Base-by-base conservation (phyloP, 2,888 invertebrate species). In the Cyclophora albipunctata region DNA sequence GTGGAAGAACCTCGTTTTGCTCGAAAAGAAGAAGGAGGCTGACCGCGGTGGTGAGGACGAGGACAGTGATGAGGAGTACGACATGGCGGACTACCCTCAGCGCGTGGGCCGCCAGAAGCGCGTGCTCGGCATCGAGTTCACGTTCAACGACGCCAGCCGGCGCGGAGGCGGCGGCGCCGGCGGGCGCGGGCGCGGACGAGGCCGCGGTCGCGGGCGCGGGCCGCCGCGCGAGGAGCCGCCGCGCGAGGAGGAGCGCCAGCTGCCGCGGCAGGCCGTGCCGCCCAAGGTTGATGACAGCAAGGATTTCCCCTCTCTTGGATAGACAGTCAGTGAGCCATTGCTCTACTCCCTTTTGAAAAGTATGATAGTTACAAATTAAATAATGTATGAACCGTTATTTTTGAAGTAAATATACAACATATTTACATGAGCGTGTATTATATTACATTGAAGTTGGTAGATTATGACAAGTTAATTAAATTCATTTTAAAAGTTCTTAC, bases 281-380 rank as follows among this genome's bases (percentile, higher is more conserved):
- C 96, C 97, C 33, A 96, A 97, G 84, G 96, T 98, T 62, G 97
- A 97, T 80, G 97, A 98, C 89, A 97, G 96, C 90, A 94, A 94
- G 84, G 97, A 97, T 88, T 98, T 98, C 90, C 98, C 98, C 67
- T 96, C 96, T 78, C 92, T 98, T 81, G 95, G 96, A 84, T 95
- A 94, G 80, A 80, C 74, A 65, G 73, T 69, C 74, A 65, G 76
- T 77, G 82, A 81, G 84, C 80, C 72, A 63, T 71, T 57, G 73
- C 75, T 81, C 79, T 76, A 73, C 84, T 84, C 83, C 86, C 80
- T 77, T 84, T 84, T 69, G 75, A 75, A 37, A 71, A 77, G 72
- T 78, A 78, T 63, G 75, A 84, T 85, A 86, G 81, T 81, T 86
- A 85, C 85, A 85, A 81, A 87, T 83, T 77, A 77, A 82, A 84